Conservation (phyloP, 2,113 vertebrate genomes). For the Amphilophus citrinellus region DNA sequence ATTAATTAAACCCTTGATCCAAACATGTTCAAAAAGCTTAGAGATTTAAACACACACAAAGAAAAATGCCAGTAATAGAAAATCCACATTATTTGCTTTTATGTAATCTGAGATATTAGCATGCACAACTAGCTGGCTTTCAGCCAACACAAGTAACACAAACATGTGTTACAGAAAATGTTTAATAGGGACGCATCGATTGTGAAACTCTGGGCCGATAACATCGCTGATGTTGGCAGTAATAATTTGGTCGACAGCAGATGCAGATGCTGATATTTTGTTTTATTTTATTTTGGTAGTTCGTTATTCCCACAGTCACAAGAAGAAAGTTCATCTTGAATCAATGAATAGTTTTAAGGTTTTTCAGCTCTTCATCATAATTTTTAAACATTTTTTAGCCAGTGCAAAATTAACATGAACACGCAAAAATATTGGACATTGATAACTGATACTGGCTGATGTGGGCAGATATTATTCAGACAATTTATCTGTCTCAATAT, state of each 20-base stretch:
- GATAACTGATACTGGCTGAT: not conserved
- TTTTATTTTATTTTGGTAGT: not conserved
- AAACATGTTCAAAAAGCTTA: too few relatives aligned
- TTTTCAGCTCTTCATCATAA: not conserved
- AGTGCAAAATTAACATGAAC: not conserved
- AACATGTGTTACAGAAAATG: not conserved
- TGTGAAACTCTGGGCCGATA: too few relatives aligned
- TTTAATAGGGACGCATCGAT: not conserved
- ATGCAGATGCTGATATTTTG: not conserved
- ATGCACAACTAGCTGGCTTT: too few relatives aligned
- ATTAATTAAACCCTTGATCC: too few relatives aligned
- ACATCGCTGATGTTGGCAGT: too few relatives aligned
- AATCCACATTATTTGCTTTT: too few relatives aligned
- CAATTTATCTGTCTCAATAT: too few relatives aligned
- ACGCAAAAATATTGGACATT: not conserved
- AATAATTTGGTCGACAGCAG: too few relatives aligned
- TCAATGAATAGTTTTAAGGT: not conserved
- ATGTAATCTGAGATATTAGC: too few relatives aligned
- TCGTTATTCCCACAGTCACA: not conserved
- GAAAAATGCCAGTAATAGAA: too few relatives aligned
- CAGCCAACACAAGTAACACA: not conserved
- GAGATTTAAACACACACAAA: too few relatives aligned
- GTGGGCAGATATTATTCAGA: not conserved
- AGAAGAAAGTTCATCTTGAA: not conserved
- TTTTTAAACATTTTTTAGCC: not conserved